Percentiles rank a stretch among this genome's conserved stretches.
phyloP scores from a whole-genome alignment of 2,113 vertebrate species.

The Crotalus helleri region DNA sequence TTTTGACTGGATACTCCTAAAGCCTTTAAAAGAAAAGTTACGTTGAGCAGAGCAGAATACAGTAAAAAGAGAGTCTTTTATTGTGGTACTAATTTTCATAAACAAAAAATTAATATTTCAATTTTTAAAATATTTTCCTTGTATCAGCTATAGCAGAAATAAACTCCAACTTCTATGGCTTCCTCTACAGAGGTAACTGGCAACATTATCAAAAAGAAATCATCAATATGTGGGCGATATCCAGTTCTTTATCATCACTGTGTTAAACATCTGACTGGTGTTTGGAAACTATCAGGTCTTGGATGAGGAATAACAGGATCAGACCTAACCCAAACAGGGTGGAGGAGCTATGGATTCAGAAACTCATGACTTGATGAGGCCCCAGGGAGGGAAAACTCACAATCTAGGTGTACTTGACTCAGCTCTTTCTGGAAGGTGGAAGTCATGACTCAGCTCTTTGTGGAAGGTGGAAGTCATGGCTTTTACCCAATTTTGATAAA shows the following conservation, averaged over 20 bases:
- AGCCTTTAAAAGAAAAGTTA: slow-evolving; percentile 56
- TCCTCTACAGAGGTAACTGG: not conserved
- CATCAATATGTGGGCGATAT: not conserved
- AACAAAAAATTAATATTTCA: not conserved
- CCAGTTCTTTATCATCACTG: not conserved
- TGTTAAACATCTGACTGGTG: not conserved
- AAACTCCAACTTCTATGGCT: not conserved
- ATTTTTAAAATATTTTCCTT: not conserved
- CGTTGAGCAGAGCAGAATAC: slow-evolving; percentile 9
- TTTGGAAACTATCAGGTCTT: not conserved
- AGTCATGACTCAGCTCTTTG: not conserved
- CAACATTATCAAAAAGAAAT: not conserved
- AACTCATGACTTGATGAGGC: not conserved
- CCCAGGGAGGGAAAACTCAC: not conserved
- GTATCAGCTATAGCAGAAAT: not conserved
- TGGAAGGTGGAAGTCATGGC: not conserved
- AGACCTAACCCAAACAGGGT: not conserved
- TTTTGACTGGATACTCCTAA: slow-evolving; percentile 83
- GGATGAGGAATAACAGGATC: not conserved
- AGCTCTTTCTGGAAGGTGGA: not conserved
- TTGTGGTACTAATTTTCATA: not conserved
- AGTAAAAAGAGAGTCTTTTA: not conserved
- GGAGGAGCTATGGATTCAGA: not conserved
- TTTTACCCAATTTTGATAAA: not conserved
- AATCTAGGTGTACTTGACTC: not conserved